These are phyloP conservation scores for Zygogramma bicolorata DNA, from an alignment of 2,888 invertebrate species.

Conservation along the genomic window DNA sequence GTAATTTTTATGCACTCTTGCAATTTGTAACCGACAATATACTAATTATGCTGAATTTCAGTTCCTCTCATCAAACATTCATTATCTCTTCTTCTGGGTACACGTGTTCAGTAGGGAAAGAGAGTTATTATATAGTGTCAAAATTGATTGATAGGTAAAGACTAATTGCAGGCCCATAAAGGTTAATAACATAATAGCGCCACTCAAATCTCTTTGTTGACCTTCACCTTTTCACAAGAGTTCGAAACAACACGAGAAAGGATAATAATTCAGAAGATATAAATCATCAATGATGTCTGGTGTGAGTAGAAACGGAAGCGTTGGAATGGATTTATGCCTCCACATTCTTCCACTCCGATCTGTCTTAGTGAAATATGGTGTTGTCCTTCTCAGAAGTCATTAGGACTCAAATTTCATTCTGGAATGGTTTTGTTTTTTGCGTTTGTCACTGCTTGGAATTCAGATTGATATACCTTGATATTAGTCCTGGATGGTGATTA, in stretches of 20 bases:
- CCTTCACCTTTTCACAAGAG: constrained; percentile 7
- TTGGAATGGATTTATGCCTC: constrained; percentile 30
- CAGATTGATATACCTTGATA: constrained; percentile 14
- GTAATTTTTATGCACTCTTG: too few relatives aligned
- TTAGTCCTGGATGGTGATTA: too few relatives aligned
- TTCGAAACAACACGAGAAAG: constrained; percentile 13
- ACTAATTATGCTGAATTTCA: too few relatives aligned
- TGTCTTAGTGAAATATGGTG: constrained; percentile 32
- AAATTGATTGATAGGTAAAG: neutral
- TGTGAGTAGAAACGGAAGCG: constrained; percentile 37
- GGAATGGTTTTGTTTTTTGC: constrained; percentile 15
- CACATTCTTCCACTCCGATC: constrained; percentile 26
- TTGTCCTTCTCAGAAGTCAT: constrained; percentile 37
- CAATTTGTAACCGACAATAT: too few relatives aligned
- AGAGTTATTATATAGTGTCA: neutral
- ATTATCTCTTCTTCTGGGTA: too few relatives aligned
- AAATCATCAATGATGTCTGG: constrained; percentile 37
- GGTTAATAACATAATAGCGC: neutral
- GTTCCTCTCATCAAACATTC: too few relatives aligned
- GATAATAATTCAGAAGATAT: constrained; percentile 43
- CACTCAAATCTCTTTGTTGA: constrained; percentile 4
- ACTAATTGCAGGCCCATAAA: neutral
- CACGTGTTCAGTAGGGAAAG: too few relatives aligned
- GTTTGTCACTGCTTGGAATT: constrained; percentile 8
- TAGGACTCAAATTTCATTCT: constrained; percentile 27